Evolutionary conservation across 2,888 invertebrate species (phyloP).

Genomic region (Automeris io): DNA sequence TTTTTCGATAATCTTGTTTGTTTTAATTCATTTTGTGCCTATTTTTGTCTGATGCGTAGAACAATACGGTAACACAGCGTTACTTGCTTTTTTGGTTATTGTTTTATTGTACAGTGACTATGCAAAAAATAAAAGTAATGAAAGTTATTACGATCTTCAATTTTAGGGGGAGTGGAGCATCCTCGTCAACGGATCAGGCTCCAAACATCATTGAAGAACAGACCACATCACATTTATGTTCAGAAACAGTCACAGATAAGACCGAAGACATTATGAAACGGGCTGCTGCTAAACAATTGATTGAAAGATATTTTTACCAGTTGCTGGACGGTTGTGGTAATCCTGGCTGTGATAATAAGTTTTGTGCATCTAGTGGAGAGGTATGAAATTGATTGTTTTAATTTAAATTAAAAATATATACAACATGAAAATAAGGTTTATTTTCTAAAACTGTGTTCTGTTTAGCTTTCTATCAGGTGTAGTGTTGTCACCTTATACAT

Average conservation of each 20-base stretch:
- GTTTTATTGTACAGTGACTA: conserved; percentile 37
- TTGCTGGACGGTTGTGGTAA: conserved; percentile 95
- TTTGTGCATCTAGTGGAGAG: conserved; percentile 93
- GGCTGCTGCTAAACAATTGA: conserved; percentile 88
- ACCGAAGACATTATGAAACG: conserved; percentile 83
- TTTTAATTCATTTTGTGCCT: conserved; percentile 1
- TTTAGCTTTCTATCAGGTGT: too few relatives aligned
- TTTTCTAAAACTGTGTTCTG: too few relatives aligned
- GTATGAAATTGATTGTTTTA: conserved; percentile 53
- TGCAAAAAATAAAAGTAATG: conserved; percentile 14
- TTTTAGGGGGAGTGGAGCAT: conserved; percentile 71
- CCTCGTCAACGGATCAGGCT: conserved; percentile 66
- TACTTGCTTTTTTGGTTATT: conserved; percentile 70
- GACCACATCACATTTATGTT: conserved; percentile 51
- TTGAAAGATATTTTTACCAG: conserved; percentile 95
- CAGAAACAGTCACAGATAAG: conserved; percentile 36
- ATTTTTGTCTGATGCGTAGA: conserved; percentile 26
- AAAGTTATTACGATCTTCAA: conserved; percentile 13
- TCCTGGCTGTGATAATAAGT: conserved; percentile 88
- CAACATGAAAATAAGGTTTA: too few relatives aligned
- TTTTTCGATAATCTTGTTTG: not conserved
- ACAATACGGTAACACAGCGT: conserved; percentile 58
- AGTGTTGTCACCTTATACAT: too few relatives aligned
- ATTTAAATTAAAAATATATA: too few relatives aligned
- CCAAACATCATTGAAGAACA: conserved; percentile 48